Percentiles rank a stretch among this genome's conserved stretches.
phyloP scores from a whole-genome alignment of 2,888 invertebrate genomes.

The Diarsia brunnea region DNA sequence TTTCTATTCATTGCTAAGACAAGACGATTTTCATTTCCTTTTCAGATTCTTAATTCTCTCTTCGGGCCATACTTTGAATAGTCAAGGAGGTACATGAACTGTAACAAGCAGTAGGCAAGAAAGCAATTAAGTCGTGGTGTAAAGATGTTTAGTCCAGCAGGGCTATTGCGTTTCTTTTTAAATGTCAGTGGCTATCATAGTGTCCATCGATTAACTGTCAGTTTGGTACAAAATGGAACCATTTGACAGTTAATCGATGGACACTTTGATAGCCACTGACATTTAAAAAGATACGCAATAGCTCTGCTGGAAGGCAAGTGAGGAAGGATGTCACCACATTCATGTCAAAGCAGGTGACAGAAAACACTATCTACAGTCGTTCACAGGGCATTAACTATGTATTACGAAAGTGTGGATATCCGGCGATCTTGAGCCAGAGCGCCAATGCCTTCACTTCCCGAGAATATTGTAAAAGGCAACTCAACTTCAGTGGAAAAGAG shows the following conservation, averaged over 20 bases:
- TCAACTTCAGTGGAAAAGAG: not conserved
- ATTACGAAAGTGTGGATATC: conserved; percentile 40
- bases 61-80: not conserved
- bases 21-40: not conserved
- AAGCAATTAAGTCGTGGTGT: not conserved
- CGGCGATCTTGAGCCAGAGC: conserved; percentile 18
- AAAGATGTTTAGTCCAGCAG: not conserved
- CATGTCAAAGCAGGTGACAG: not conserved
- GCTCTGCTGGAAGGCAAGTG: not conserved
- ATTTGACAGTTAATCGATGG: too few relatives aligned
- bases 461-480: conserved; percentile 23
- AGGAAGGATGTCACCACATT: conserved; percentile 16
- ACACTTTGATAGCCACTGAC: too few relatives aligned
- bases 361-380: conserved; percentile 18
- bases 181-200: too few relatives aligned
- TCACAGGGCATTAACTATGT: conserved; percentile 39
- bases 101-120: too few relatives aligned
- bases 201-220: too few relatives aligned
- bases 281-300: too few relatives aligned
- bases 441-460: conserved; percentile 25
- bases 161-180: too few relatives aligned
- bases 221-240: too few relatives aligned
- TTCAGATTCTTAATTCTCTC: not conserved
- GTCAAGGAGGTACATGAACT: not conserved
- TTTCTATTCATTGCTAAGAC: not conserved